Evolutionary conservation across 2,797 vertebrate genomes (phyloP).

Genomic region (Poecilia gillii): DNA sequence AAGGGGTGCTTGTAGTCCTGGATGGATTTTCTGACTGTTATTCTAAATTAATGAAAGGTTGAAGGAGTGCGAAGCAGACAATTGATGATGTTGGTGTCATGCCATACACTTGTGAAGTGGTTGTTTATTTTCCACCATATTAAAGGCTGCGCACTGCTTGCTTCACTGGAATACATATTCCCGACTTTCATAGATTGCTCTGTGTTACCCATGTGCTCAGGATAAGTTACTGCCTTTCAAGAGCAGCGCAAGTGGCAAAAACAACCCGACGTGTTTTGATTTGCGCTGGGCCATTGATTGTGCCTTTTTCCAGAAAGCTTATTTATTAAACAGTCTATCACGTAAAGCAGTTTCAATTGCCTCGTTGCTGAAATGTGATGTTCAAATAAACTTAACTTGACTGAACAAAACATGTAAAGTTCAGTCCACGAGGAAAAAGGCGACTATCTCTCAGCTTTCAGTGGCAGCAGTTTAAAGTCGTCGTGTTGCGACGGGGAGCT

Average conservation of each 20-base stretch:
- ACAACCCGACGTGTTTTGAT: background rate
- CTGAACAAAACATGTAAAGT: background rate
- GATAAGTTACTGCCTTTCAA: background rate
- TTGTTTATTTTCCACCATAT: background rate
- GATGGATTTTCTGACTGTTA: conserved; percentile 56
- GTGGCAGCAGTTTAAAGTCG: background rate
- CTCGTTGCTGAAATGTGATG: background rate
- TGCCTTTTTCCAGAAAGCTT: background rate
- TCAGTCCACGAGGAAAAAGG: background rate
- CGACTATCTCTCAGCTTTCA: background rate
- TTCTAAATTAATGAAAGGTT: conserved; percentile 58
- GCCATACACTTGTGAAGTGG: conserved; percentile 6
- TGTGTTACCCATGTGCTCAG: background rate
- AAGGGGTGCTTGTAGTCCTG: conserved; percentile 55
- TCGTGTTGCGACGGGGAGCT: background rate
- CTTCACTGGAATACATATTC: background rate
- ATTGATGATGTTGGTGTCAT: conserved; percentile 49
- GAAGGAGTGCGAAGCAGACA: conserved; percentile 49
- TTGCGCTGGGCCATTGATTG: background rate
- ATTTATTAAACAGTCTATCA: background rate
- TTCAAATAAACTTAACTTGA: background rate
- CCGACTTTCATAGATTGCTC: background rate
- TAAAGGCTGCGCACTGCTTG: background rate
- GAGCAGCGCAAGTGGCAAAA: background rate
- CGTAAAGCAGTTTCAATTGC: background rate